phyloP scores from a whole-genome alignment of 1,140 invertebrate species.

The Heliothis subflexa region DNA sequence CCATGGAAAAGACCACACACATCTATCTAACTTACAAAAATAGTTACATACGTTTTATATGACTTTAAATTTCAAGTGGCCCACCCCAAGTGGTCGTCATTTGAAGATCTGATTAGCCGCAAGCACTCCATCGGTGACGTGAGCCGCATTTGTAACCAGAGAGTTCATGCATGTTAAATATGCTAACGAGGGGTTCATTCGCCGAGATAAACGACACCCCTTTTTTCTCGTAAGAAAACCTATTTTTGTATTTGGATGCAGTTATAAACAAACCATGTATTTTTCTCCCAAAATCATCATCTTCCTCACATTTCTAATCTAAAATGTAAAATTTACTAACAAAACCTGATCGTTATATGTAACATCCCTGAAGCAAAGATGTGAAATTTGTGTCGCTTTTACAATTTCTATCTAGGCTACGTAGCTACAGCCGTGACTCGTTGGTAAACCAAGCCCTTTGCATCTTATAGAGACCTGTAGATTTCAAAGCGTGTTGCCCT shows the following conservation, averaged over 20 bases:
- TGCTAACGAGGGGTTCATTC: constrained; percentile 21
- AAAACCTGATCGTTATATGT: background rate
- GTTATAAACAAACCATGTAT: no score
- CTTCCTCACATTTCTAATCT: no score
- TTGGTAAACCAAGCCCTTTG: constrained; percentile 56
- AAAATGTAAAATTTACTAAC: no score
- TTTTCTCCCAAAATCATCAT: no score
- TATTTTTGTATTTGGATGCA: constrained; percentile 3
- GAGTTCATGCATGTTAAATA: constrained; percentile 42
- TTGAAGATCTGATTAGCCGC: constrained; percentile 38
- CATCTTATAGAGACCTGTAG: constrained; percentile 65
- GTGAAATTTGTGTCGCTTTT: constrained; percentile 1
- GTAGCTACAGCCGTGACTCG: constrained; percentile 7
- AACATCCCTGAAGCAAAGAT: constrained; percentile 6
- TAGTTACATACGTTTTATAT: no score
- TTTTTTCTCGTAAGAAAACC: background rate
- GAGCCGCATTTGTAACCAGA: constrained; percentile 25
- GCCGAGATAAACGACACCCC: constrained; percentile 13
- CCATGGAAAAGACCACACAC: no score
- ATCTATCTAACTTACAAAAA: no score
- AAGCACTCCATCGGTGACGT: constrained; percentile 16
- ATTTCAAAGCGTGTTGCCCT: constrained; percentile 69
- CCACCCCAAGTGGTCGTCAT: constrained; percentile 13
- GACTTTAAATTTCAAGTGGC: background rate
- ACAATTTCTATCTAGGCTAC: constrained; percentile 18